These are phyloP conservation scores for Entomyzon cyanotis DNA, from an alignment of 2,113 vertebrate genomes.

Conservation along the genomic window DNA sequence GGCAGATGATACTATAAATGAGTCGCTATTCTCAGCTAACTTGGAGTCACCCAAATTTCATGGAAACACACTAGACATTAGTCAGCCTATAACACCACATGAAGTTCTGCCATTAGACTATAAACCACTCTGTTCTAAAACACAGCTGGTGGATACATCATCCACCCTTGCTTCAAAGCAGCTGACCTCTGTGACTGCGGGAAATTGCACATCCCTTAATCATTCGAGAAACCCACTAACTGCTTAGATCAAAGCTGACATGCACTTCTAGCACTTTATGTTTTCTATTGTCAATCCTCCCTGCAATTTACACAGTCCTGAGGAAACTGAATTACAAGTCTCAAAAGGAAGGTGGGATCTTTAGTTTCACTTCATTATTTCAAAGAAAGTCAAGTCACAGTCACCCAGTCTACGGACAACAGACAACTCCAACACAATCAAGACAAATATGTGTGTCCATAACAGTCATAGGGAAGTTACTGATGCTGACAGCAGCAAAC, in stretches of 20 bases:
- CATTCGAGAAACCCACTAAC: background rate
- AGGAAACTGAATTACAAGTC: background rate
- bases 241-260: background rate
- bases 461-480: background rate
- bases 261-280: background rate
- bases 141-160: background rate
- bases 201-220: background rate
- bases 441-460: background rate
- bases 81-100: background rate
- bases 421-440: background rate
- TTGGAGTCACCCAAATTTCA: slow-evolving; percentile 3
- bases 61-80: background rate
- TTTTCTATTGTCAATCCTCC: background rate
- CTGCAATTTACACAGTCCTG: background rate
- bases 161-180: background rate
- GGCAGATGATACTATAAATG: background rate
- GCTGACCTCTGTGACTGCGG: background rate
- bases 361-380: background rate
- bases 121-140: background rate
- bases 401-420: background rate
- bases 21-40: background rate
- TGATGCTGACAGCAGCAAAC: background rate
- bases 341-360: background rate
- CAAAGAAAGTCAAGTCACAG: background rate
- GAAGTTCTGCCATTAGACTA: background rate